Percentiles rank a stretch among this genome's conserved stretches.
phyloP scores from a whole-genome alignment of 2,113 vertebrate species.

The Apodemus speciosus region DNA sequence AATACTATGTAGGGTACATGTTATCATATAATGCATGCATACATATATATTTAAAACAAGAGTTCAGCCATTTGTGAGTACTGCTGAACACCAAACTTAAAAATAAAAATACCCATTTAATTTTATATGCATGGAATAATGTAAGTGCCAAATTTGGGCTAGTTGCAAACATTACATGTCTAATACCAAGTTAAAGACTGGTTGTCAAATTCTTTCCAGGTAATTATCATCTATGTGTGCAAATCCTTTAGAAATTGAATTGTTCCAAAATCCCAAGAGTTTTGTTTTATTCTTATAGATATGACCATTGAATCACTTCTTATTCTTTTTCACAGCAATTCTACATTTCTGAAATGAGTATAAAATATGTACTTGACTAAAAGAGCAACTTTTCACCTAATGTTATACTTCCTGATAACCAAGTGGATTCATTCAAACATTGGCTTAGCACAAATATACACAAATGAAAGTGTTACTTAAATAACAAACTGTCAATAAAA shows the following conservation, averaged over 20 bases:
- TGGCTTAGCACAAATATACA: not conserved
- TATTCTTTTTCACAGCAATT: not conserved
- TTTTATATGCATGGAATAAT: not conserved
- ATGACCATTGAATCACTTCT: not conserved
- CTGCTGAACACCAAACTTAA: not conserved
- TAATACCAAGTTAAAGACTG: not conserved
- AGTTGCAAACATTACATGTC: not conserved
- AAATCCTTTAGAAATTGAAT: not conserved
- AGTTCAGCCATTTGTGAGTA: not conserved
- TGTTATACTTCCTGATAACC: not conserved
- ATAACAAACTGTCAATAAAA: constrained; percentile 59
- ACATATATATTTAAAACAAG: not conserved
- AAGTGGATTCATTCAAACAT: not conserved
- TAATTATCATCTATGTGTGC: not conserved
- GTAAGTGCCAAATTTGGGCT: not conserved
- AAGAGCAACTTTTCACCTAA: not conserved
- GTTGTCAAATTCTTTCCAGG: constrained; percentile 2
- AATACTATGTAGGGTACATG: not conserved
- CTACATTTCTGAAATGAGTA: not conserved
- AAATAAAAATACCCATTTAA: constrained; percentile 9
- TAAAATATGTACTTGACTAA: not conserved
- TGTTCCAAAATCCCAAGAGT: not conserved
- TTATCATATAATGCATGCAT: not conserved
- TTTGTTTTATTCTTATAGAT: not conserved
- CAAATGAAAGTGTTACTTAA: not conserved